Percentiles rank a stretch among this genome's conserved stretches.
phyloP scores from a whole-genome alignment of 1,140 invertebrate species.

The Globodera ellingtonae region DNA sequence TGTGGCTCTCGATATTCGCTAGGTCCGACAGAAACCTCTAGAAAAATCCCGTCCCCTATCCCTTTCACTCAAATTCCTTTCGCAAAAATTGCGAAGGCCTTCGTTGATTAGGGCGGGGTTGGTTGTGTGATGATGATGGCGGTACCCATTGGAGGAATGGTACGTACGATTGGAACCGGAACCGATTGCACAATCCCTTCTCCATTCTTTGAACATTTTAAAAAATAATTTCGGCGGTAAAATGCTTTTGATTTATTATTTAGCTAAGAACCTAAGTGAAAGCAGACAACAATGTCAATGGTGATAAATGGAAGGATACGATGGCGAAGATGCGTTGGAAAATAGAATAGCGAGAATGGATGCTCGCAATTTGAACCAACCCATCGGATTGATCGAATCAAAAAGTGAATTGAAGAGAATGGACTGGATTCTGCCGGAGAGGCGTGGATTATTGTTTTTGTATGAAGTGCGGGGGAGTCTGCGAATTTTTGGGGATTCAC shows the following conservation, averaged over 20 bases:
- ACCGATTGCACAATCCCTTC: not conserved
- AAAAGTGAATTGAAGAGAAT: not conserved
- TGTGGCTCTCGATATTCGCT: not conserved
- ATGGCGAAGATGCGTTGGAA: not conserved
- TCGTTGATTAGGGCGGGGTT: not conserved
- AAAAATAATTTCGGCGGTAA: not conserved
- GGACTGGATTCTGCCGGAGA: too few relatives aligned
- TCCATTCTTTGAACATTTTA: not conserved
- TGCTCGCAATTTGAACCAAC: not conserved
- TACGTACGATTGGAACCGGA: not conserved
- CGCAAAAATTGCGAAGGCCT: not conserved
- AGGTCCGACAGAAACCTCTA: too few relatives aligned
- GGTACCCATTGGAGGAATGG: not conserved
- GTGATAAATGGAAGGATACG: not conserved
- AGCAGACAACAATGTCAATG: not conserved
- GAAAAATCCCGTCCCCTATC: not conserved
- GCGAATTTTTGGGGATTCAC: not conserved
- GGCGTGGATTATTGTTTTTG: too few relatives aligned
- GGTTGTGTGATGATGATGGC: not conserved
- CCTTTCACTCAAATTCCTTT: constrained; percentile 1
- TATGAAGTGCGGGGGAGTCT: too few relatives aligned
- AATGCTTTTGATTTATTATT: not conserved
- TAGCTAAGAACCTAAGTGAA: not conserved
- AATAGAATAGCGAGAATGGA: not conserved
- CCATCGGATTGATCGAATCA: not conserved